Evolutionary conservation across 2,888 invertebrate genomes (phyloP).

Genomic region (Catocala nupta): DNA sequence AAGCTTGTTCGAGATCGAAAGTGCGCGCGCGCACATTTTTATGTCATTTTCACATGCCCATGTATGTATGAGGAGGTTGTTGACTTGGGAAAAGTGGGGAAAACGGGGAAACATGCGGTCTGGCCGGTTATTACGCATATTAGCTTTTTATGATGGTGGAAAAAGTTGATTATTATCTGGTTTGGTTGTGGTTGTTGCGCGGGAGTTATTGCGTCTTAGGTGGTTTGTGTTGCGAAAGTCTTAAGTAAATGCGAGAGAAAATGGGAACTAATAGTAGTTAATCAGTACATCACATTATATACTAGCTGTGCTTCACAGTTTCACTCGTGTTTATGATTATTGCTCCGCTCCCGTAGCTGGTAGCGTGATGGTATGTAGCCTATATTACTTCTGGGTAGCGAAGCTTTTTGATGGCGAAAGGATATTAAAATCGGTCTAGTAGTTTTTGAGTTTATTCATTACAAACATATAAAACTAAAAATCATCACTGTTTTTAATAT

Average conservation of each 20-base stretch:
- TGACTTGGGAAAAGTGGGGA: slow-evolving; percentile 51
- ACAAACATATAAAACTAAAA: too few relatives aligned
- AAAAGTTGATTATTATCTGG: slow-evolving; percentile 48
- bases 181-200: slow-evolving; percentile 34
- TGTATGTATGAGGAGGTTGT: slow-evolving; percentile 44
- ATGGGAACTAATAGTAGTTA: not conserved
- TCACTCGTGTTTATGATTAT: too few relatives aligned
- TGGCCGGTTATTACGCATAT: slow-evolving; percentile 39
- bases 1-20: slow-evolving; percentile 67
- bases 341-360: too few relatives aligned
- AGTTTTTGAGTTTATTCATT: too few relatives aligned
- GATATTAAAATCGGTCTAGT: too few relatives aligned
- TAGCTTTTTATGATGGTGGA: slow-evolving; percentile 36
- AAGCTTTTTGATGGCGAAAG: too few relatives aligned
- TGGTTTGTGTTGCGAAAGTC: slow-evolving; percentile 38
- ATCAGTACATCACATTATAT: not conserved
- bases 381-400: too few relatives aligned
- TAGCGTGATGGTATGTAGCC: too few relatives aligned
- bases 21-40: slow-evolving; percentile 64
- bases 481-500: too few relatives aligned
- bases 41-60: slow-evolving; percentile 69
- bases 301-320: too few relatives aligned
- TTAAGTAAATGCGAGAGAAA: slow-evolving; percentile 10
- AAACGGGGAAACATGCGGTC: slow-evolving; percentile 53
- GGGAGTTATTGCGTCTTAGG: slow-evolving; percentile 21